Percentiles rank a stretch among this genome's conserved stretches.
phyloP scores from a whole-genome alignment of 2,113 vertebrate species.

The Protomyctophum bolini region DNA sequence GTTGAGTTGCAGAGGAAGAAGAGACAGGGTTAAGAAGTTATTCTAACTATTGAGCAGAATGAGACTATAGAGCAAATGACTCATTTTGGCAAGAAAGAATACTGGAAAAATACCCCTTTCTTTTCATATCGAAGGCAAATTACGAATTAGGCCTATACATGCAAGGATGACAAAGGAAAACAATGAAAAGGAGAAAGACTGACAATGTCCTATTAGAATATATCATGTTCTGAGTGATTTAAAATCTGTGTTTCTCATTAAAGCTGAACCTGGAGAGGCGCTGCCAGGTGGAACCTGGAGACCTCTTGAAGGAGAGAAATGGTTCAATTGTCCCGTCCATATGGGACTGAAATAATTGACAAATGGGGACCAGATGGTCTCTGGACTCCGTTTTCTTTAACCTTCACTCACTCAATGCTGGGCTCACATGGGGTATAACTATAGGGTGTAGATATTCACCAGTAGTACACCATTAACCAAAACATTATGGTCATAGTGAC shows the following conservation, averaged over 20 bases:
- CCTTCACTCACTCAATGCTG: neutral
- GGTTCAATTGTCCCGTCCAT: constrained; percentile 9
- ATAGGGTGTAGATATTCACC: too few species aligned
- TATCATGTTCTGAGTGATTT: neutral
- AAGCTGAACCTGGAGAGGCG: neutral
- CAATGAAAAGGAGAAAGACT: constrained; percentile 7
- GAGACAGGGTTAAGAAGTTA: too few species aligned
- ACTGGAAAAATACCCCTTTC: neutral
- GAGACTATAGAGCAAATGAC: too few species aligned
- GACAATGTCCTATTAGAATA: neutral
- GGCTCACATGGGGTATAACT: too few species aligned
- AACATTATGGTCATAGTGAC: too few species aligned
- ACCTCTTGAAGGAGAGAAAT: constrained; percentile 22
- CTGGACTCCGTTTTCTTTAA: neutral
- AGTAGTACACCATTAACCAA: too few species aligned
- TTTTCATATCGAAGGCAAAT: neutral
- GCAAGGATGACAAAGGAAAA: neutral
- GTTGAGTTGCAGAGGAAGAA: too few species aligned
- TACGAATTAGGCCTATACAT: neutral
- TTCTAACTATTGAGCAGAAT: too few species aligned
- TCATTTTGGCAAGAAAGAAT: too few species aligned
- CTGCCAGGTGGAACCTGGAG: neutral
- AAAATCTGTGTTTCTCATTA: constrained; percentile 22
- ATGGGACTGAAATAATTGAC: constrained; percentile 27
- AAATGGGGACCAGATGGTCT: constrained; percentile 27